Conservation (phyloP, 2,888 invertebrate species). For the Mystacides longicornis region DNA sequence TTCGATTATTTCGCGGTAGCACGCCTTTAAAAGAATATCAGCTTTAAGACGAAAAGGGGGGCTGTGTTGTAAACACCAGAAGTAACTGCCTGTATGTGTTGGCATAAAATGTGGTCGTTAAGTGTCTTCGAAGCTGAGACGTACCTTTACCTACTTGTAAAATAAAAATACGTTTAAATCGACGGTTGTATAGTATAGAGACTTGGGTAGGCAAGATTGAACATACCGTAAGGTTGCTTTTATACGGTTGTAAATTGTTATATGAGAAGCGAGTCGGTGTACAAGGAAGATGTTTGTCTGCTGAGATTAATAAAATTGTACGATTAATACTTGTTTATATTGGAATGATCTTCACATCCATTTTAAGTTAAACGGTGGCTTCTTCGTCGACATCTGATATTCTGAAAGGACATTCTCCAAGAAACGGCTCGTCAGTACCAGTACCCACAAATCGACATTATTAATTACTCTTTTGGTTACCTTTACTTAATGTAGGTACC, state of each 20-base stretch:
- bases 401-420: no score
- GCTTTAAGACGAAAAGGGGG: slow-evolving; percentile 17
- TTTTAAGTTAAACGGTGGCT: no score
- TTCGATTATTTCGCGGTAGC: neutral
- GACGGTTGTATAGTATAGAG: no score
- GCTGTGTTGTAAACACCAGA: slow-evolving; percentile 18
- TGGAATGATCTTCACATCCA: neutral
- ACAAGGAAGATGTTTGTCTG: slow-evolving; percentile 5
- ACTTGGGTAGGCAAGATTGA: no score
- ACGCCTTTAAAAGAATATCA: slow-evolving; percentile 8
- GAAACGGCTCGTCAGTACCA: no score
- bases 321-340: slow-evolving; percentile 8
- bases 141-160: neutral
- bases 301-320: slow-evolving; percentile 20
- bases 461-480: no score
- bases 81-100: slow-evolving; percentile 17
- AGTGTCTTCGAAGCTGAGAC: neutral
- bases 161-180: neutral
- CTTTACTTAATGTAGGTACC: no score
- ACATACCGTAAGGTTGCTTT: slow-evolving; percentile 15
- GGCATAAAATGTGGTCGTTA: slow-evolving; percentile 20
- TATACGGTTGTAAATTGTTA: slow-evolving; percentile 22
- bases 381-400: no score
- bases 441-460: no score
- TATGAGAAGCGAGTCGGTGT: slow-evolving; percentile 11